Base-by-base conservation (phyloP, 64 coral and sea anemone genomes). In the Trachythela sp. region DNA sequence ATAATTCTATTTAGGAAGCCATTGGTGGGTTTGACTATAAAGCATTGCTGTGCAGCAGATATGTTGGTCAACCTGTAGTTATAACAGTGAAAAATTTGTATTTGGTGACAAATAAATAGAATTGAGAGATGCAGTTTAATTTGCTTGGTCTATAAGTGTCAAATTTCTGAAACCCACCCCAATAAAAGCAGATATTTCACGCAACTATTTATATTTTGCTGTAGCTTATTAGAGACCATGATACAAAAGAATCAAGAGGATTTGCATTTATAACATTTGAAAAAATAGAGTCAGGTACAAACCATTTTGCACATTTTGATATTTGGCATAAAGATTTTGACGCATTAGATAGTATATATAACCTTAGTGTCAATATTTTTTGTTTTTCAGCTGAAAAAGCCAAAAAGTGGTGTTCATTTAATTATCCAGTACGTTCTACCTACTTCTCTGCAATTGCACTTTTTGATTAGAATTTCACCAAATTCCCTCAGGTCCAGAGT, bases 191-290 rank as follows among this genome's bases (percentile, higher is more conserved):
- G n/a, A n/a, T n/a, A n/a, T n/a, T n/a, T n/a, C n/a, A n/a, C n/a
- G n/a, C n/a, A n/a, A n/a, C n/a, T 51, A 70, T 48, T 22, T 49
- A 15, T 34, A 4, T 87, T 6, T 54, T 27, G 20, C 33, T 45
- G 24, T n/a, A 94, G 93, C 39, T 94, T 29, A 56, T 94, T 36
- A 94, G 90, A 84, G 93, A 94, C 20, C 76, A 77, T 59, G 89
- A 94, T 40, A 94, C 93, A 30, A 86, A 86, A 48, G 84, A 83
- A 20, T 94, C 93, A 80, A 85, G 89, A 64, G 89, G 93, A 31
- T 94, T 94, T 94, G 93, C 93, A 15, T 94, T 94, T 30, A 91
- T 94, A n/a, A 94, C 93, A 39, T 94, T 88, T 80, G 49, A 71
- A 70, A 89, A 94, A 77, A 77, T 85, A 42, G 93, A 94, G 54